Evolutionary conservation across 2,113 vertebrate species (phyloP).

Genomic region (Isichthys henryi): DNA sequence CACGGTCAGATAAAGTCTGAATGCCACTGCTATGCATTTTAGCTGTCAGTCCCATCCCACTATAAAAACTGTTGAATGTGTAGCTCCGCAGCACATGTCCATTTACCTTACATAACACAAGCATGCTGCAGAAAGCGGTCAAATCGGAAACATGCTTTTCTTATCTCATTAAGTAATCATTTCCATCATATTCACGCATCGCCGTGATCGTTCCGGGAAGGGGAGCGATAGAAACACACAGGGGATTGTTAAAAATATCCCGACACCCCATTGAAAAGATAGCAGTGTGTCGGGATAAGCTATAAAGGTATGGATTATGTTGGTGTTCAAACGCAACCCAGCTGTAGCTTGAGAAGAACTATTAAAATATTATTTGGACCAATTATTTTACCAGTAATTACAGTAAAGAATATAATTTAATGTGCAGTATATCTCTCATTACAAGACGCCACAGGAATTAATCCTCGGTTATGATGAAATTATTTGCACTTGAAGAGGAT

Average conservation of each 20-base stretch:
- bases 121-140: no score
- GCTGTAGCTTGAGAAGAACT: neutral
- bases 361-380: neutral
- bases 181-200: neutral
- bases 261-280: neutral
- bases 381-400: neutral
- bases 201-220: neutral
- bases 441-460: neutral
- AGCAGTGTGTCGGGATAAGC: neutral
- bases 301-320: neutral
- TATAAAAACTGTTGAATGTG: no score
- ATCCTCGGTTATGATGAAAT: neutral
- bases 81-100: neutral
- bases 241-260: neutral
- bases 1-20: neutral
- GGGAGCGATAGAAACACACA: neutral
- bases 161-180: neutral
- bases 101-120: neutral
- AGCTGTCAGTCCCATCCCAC: neutral
- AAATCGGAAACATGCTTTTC: neutral
- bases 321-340: neutral
- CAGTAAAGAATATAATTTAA: neutral
- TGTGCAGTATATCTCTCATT: neutral
- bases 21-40: neutral
- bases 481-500: neutral